These are phyloP conservation scores for Eubasilissa regina DNA, from an alignment of 1,140 invertebrate species.

Conservation along the genomic window DNA sequence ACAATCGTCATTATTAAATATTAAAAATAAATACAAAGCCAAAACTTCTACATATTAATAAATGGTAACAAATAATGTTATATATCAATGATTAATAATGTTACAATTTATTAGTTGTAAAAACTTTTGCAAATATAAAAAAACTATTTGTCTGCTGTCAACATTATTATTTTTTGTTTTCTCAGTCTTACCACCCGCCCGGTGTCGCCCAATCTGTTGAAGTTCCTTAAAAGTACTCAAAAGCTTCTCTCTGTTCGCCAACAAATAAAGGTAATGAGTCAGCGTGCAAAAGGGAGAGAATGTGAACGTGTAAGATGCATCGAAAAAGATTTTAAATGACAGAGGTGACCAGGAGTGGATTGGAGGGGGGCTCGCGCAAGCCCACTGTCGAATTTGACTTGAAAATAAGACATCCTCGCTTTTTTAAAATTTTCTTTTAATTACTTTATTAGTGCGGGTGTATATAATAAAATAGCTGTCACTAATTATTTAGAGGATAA, in stretches of 20 bases:
- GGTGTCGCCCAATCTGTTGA: conserved; percentile 54
- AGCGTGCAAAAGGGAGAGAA: background rate
- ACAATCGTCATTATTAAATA: conserved; percentile 30
- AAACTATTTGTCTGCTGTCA: conserved; percentile 28
- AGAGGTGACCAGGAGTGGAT: too few species aligned
- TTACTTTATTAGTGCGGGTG: too few species aligned
- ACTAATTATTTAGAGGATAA: too few species aligned
- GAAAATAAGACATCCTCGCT: too few species aligned
- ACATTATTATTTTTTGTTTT: conserved; percentile 30
- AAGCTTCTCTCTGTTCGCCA: conserved; percentile 23
- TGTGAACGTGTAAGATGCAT: background rate
- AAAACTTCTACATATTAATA: conserved; percentile 32
- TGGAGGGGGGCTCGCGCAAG: too few species aligned
- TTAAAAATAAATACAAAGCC: conserved; percentile 22
- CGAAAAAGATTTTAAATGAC: too few species aligned
- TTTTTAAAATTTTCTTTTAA: too few species aligned
- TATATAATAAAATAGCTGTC: too few species aligned
- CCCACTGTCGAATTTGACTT: too few species aligned
- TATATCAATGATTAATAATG: conserved; percentile 39
- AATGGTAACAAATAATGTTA: conserved; percentile 39
- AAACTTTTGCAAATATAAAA: conserved; percentile 41
- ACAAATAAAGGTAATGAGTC: background rate
- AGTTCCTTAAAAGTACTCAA: conserved; percentile 27
- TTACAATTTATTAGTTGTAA: conserved; percentile 49
- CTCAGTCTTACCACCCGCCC: conserved; percentile 59